A percentile compares a stretch with the other conserved stretches of the same genome.
These are phyloP conservation scores for Parnassius smintheus DNA, from an alignment of 2,888 invertebrate genomes.

Conservation along the genomic window DNA sequence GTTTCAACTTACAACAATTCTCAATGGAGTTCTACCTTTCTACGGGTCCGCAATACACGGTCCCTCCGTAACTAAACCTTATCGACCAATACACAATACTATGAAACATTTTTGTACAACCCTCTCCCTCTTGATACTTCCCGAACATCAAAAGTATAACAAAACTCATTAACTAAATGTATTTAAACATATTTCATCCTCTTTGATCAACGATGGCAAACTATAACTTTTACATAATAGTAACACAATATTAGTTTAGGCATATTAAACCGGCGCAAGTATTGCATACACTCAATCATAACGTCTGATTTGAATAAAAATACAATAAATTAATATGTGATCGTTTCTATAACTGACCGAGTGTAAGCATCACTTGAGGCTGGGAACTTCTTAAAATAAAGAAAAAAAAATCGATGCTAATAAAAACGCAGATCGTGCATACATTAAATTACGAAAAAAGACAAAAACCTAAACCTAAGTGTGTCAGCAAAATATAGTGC, in stretches of 20 bases:
- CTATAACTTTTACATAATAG: conserved; percentile 71
- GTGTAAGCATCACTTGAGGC: conserved; percentile 51
- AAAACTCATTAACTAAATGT: conserved; percentile 76
- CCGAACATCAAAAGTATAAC: conserved; percentile 71
- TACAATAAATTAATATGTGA: conserved; percentile 58
- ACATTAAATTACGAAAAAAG: conserved; percentile 72
- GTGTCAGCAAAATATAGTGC: conserved; percentile 81
- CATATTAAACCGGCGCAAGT: conserved; percentile 52
- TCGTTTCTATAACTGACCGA: conserved; percentile 44
- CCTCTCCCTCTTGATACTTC: conserved; percentile 52
- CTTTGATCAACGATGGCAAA: conserved; percentile 80
- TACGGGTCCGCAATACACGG: conserved; percentile 42
- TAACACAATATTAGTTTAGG: conserved; percentile 76
- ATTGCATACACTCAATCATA: conserved; percentile 46
- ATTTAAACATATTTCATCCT: conserved; percentile 69
- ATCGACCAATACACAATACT: conserved; percentile 75
- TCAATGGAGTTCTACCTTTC: conserved; percentile 59
- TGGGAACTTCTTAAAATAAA: conserved; percentile 51
- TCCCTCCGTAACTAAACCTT: conserved; percentile 62
- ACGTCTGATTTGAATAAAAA: conserved; percentile 34
- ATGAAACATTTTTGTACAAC: conserved; percentile 74
- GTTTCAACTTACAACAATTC: conserved; percentile 70
- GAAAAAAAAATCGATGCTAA: conserved; percentile 61
- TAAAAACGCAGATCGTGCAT: conserved; percentile 80
- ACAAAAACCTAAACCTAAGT: conserved; percentile 69